Evolutionary conservation across 2,113 vertebrate species (phyloP), one percentile per base, ranked within the genome.

Genomic region (Anoura caudifer): DNA sequence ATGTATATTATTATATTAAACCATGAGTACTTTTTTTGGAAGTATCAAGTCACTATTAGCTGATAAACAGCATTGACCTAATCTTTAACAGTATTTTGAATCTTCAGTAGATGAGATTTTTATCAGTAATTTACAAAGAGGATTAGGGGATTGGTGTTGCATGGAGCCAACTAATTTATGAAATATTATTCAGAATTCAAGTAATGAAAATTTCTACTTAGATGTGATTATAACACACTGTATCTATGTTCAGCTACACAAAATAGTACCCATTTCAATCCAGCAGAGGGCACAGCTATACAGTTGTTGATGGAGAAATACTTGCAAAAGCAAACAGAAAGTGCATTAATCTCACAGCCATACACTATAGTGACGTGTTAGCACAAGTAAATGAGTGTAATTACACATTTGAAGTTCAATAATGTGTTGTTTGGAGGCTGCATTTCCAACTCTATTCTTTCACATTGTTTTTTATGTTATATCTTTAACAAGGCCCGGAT

Each of bases 211-310:
- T 5, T 87, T 95, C 76, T 93, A 63, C 20, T 84, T 47, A 95
- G 24, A 45, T 76, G 11, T 13, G 61, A 90, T 65, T 61, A 36
- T 69, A 87, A 92, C 38, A 15, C 54, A 47, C 14, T 70, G 0
- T 28, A 4, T 41, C 56, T 56, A 56, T 63, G 69, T 43, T 16
- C 7, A 96, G 19, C 16, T 12, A 31, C 3, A 31, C 31, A 87
- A 94, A 80, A 28, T 38, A 94, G 73, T 92, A 89, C 69, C 69
- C 38, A 56, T 19, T 2, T 95, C 36, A 2, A 22, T 69, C 96
- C 97, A 95, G 38, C 95, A 97, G 97, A 95, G 83, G 97, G 97
- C 90, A 83, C 33, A 93, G 28, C n/a, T 50, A 36, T 56, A 77
- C 43, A 13, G 36, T 43, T 93, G 70, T 28, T 38, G 56, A 61